Percentiles rank a stretch among this genome's conserved stretches.
phyloP scores from a whole-genome alignment of 2,888 invertebrate species.

The Malthinus flaveolus region DNA sequence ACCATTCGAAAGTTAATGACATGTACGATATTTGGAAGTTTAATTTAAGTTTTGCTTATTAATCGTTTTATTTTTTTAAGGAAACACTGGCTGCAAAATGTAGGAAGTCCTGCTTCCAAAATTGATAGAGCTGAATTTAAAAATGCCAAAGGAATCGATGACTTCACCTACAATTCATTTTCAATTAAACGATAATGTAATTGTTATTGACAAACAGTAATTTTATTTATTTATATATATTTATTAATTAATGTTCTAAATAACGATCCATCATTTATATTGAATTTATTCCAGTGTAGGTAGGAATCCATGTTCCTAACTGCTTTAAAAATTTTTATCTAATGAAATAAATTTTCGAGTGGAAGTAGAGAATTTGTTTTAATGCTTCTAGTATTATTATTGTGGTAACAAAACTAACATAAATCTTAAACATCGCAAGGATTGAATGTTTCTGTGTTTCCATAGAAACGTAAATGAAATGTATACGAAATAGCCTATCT shows the following conservation, averaged over 20 bases:
- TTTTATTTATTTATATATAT: not conserved
- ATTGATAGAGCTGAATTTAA: slow-evolving; percentile 75
- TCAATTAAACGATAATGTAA: slow-evolving; percentile 34
- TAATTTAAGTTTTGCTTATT: not conserved
- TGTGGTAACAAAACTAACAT: too few species aligned
- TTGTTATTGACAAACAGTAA: slow-evolving; percentile 1
- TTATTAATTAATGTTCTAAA: not conserved
- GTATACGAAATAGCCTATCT: too few species aligned
- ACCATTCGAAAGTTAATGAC: slow-evolving; percentile 58
- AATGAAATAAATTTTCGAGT: too few species aligned
- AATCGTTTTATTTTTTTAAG: slow-evolving; percentile 42
- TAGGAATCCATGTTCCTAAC: too few species aligned
- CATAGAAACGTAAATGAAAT: too few species aligned
- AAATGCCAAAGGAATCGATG: slow-evolving; percentile 62
- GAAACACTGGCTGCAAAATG: slow-evolving; percentile 65
- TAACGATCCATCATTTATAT: too few species aligned
- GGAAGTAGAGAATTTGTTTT: too few species aligned
- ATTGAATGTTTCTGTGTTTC: too few species aligned
- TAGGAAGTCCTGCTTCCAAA: slow-evolving; percentile 74
- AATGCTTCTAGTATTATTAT: too few species aligned
- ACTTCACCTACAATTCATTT: slow-evolving; percentile 33
- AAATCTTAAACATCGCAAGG: too few species aligned
- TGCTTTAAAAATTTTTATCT: too few species aligned
- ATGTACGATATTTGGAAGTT: slow-evolving; percentile 59
- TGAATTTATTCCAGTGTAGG: too few species aligned